These are phyloP conservation scores for Pyrocephalus nanus DNA, from an alignment of 2,797 vertebrate genomes.

Conservation along the genomic window DNA sequence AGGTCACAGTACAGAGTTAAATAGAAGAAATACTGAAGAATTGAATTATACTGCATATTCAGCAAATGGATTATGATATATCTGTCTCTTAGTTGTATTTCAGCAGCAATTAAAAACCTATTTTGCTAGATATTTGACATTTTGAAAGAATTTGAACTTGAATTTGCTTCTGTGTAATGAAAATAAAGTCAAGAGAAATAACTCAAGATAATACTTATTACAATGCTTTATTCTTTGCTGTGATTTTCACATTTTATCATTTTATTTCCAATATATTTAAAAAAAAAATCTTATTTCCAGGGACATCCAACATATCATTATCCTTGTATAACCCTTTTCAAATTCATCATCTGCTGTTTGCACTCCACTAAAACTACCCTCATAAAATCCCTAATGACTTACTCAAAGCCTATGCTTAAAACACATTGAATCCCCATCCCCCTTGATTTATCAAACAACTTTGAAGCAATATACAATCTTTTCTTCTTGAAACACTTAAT, in stretches of 20 bases:
- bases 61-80: neutral
- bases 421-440: neutral
- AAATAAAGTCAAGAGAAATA: conserved; percentile 9
- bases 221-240: neutral
- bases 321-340: neutral
- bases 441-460: conserved; percentile 19
- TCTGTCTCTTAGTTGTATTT: neutral
- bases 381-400: neutral
- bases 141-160: neutral
- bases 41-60: neutral
- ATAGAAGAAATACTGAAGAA: neutral
- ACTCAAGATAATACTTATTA: neutral
- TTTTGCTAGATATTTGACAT: neutral
- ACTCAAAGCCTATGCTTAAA: neutral
- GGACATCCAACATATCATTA: neutral
- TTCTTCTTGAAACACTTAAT: conserved; percentile 8
- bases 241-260: neutral
- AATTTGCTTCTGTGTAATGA: neutral
- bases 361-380: neutral
- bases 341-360: neutral
- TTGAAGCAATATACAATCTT: neutral
- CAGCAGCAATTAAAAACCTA: neutral
- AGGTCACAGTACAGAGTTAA: neutral
- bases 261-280: neutral
- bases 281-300: neutral